A percentile compares a stretch with the other conserved stretches of the same genome.
phyloP scores from a whole-genome alignment of 2,113 vertebrate genomes.

The Rafetus swinhoei region DNA sequence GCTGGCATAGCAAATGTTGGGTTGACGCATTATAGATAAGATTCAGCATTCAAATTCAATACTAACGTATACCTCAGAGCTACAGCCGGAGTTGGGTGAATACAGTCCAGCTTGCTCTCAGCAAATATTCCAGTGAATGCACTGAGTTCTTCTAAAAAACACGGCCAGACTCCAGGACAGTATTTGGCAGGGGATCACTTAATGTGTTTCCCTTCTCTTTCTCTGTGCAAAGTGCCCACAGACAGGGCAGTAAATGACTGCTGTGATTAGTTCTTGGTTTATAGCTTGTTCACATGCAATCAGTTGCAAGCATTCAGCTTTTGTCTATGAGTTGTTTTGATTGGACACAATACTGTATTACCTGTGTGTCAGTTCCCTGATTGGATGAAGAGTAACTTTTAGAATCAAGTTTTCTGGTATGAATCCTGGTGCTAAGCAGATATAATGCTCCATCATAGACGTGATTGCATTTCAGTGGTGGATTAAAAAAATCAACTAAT shows the following conservation, averaged over 20 bases:
- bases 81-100: not conserved
- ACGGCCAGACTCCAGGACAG: not conserved
- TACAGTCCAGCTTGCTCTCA: not conserved
- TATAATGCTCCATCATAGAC: not conserved
- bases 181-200: not conserved
- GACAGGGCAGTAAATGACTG: not conserved
- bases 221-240: not conserved
- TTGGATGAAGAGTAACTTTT: not conserved
- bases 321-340: not conserved
- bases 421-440: not conserved
- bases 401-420: not conserved
- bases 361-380: not conserved
- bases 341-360: not conserved
- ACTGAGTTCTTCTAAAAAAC: not conserved
- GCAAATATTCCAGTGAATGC: not conserved
- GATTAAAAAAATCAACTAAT: not conserved
- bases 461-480: conserved; percentile 7
- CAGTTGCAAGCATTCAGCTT: not conserved
- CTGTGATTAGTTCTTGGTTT: not conserved
- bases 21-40: not conserved
- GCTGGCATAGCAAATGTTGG: not conserved
- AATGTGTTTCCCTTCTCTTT: not conserved
- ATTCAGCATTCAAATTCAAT: not conserved
- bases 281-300: not conserved
- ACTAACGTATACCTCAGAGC: not conserved